Percentiles rank a stretch among this genome's conserved stretches.
Evolutionary conservation across 2,113 vertebrate species (phyloP).

Genomic region (Platanista minor): DNA sequence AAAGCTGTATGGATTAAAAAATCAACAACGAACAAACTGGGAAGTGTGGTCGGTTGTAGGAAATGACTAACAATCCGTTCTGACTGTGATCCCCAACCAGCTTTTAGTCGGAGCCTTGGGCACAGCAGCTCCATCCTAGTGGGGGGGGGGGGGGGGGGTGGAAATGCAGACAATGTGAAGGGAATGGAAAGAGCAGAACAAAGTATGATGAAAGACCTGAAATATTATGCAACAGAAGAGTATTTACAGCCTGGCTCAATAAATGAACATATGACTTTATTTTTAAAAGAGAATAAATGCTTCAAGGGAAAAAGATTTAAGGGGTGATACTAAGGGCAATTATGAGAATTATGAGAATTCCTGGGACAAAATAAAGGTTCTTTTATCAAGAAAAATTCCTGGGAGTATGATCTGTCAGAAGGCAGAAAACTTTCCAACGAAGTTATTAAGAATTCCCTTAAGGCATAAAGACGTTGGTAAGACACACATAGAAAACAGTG

Average conservation of each 20-base stretch:
- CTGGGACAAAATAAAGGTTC: slow-evolving; percentile 23
- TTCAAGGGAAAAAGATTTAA: neutral
- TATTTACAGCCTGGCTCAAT: slow-evolving; percentile 24
- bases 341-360: slow-evolving; percentile 24
- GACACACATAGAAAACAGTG: neutral
- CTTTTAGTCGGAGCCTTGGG: neutral
- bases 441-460: neutral
- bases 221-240: slow-evolving; percentile 20
- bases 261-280: neutral
- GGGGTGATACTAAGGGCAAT: neutral
- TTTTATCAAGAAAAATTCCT: slow-evolving; percentile 45
- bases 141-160: too few species aligned
- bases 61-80: neutral
- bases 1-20: neutral
- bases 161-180: slow-evolving; percentile 33
- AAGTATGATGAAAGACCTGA: slow-evolving; percentile 11
- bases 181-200: neutral
- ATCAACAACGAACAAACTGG: neutral
- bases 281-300: slow-evolving; percentile 8
- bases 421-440: slow-evolving; percentile 16
- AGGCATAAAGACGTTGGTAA: neutral
- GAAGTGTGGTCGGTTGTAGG: neutral
- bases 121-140: neutral
- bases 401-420: slow-evolving; percentile 17
- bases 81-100: neutral